phyloP scores from a whole-genome alignment of 2,113 vertebrate genomes.

The Perca flavescens region DNA sequence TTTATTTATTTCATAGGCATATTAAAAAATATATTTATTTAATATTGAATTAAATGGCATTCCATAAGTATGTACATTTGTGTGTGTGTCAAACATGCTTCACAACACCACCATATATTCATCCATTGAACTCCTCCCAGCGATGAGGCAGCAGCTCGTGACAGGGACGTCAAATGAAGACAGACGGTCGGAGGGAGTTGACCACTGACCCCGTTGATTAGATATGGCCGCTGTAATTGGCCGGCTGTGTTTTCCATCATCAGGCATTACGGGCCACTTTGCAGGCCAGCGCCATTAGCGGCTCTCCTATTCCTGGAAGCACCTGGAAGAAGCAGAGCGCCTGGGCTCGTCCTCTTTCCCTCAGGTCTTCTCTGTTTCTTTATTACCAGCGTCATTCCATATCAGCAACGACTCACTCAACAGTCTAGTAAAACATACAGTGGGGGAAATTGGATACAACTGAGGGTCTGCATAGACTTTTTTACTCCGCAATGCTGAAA shows the following conservation, averaged over 20 bases:
- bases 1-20: too few relatives aligned
- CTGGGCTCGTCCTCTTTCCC: slow-evolving; percentile 30
- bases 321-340: slow-evolving; percentile 53
- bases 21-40: too few relatives aligned
- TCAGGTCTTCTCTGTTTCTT: slow-evolving; percentile 22
- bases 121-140: slow-evolving; percentile 4
- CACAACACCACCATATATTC: neutral
- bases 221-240: slow-evolving; percentile 75
- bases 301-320: slow-evolving; percentile 69
- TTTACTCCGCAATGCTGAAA: slow-evolving; percentile 1
- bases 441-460: slow-evolving; percentile 18
- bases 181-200: slow-evolving; percentile 50
- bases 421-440: slow-evolving; percentile 12
- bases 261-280: slow-evolving; percentile 70
- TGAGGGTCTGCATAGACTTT: neutral
- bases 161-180: slow-evolving; percentile 64
- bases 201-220: slow-evolving; percentile 74
- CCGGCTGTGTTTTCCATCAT: slow-evolving; percentile 76
- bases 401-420: slow-evolving; percentile 33
- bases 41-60: too few relatives aligned
- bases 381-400: slow-evolving; percentile 35
- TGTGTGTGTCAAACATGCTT: neutral
- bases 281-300: slow-evolving; percentile 59
- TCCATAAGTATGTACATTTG: neutral
- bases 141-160: slow-evolving; percentile 39